A percentile compares a stretch with the other conserved stretches of the same genome.
Conservation (phyloP, 2,113 vertebrate genomes). For the Anser brachyrhynchus region DNA sequence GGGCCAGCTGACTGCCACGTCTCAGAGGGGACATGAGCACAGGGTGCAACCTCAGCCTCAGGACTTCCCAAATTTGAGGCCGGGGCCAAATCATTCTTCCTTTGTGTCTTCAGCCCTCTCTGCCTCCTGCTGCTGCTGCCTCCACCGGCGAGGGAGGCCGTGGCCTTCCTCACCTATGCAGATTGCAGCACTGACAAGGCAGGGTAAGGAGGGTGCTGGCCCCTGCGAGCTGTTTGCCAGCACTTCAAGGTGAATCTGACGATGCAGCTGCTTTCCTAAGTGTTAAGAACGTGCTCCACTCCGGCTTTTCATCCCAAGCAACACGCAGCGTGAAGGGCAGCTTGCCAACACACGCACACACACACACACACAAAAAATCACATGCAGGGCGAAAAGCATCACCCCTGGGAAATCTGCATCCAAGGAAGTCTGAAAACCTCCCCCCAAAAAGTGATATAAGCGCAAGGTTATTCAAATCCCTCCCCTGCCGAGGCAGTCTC, state of each 20-base stretch:
- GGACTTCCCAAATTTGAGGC: neutral
- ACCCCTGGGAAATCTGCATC: conserved; percentile 42
- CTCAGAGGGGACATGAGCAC: neutral
- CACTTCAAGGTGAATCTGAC: conserved; percentile 26
- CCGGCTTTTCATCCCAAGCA: conserved; percentile 33
- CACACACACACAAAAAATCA: neutral
- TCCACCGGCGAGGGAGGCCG: neutral
- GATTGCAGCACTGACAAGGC: neutral
- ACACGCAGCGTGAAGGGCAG: neutral
- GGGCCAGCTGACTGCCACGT: neutral
- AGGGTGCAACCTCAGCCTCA: neutral
- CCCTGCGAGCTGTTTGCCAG: neutral
- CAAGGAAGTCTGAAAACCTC: conserved; percentile 15
- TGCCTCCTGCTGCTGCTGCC: neutral
- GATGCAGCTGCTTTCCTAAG: neutral
- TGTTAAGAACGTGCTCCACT: neutral
- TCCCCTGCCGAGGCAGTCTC: conserved; percentile 10
- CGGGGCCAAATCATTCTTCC: neutral
- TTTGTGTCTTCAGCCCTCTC: neutral
- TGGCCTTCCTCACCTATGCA: neutral
- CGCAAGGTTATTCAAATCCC: neutral
- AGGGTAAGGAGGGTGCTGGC: neutral
- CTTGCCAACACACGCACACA: neutral
- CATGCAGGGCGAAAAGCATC: neutral
- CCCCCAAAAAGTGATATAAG: neutral